phyloP scores from a whole-genome alignment of 1,140 invertebrate species.

The Coelopa frigida region DNA sequence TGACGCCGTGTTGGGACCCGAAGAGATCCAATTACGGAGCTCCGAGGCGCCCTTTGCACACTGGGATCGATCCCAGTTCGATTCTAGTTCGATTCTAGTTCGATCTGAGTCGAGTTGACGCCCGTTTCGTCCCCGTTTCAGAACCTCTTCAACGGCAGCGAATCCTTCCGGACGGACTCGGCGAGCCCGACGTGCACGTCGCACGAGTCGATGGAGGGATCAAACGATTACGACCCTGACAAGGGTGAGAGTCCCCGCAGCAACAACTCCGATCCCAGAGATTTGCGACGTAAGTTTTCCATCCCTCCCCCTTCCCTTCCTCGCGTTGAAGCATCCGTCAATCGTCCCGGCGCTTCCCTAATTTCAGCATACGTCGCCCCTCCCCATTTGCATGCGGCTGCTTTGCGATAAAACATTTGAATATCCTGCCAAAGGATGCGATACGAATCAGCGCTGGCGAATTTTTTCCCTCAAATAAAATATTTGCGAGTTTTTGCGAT shows the following conservation, averaged over 20 bases:
- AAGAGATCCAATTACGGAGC: too few relatives aligned
- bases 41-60: not conserved
- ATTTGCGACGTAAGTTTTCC: slow-evolving; percentile 43
- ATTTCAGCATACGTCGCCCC: too few relatives aligned
- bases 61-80: not conserved
- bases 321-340: too few relatives aligned
- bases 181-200: slow-evolving; percentile 44
- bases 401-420: too few relatives aligned
- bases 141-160: slow-evolving; percentile 44
- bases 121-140: slow-evolving; percentile 9
- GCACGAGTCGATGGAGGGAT: slow-evolving; percentile 44
- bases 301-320: slow-evolving; percentile 4
- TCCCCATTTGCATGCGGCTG: too few relatives aligned
- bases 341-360: too few relatives aligned
- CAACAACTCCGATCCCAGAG: slow-evolving; percentile 44
- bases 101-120: not conserved
- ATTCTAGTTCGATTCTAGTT: too few relatives aligned
- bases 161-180: slow-evolving; percentile 45
- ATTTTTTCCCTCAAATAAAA: too few relatives aligned
- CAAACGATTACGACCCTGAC: slow-evolving; percentile 44
- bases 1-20: too few relatives aligned
- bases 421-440: too few relatives aligned
- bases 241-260: slow-evolving; percentile 45
- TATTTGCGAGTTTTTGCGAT: too few relatives aligned
- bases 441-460: too few relatives aligned